Base-by-base conservation (phyloP, 2,888 invertebrate species). In the Exephanes ischioxanthus region DNA sequence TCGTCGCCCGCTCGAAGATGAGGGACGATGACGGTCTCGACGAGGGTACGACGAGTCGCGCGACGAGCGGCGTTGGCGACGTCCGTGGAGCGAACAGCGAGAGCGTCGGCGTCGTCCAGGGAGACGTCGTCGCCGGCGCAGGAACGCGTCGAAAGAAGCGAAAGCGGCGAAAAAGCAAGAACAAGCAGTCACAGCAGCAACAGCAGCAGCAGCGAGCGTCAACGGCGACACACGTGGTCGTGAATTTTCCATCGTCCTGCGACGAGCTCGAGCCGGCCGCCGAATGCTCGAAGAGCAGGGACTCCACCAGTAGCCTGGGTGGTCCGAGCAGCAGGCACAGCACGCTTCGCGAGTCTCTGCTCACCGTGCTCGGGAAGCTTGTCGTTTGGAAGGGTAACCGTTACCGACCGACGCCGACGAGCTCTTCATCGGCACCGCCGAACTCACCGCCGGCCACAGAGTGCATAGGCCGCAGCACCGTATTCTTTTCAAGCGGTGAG, bases 321-420 rank as follows among this genome's bases (percentile, higher is more conserved):
- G 94, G 93, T 70, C 84, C 88, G 61, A 91, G 91, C 83, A 90
- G 92, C 73, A 93, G 95, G 86, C 95, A 94, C 88, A 94, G 93
- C 85, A 94, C 94, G 81, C 91, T 96, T 90, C 95, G 96, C 90
- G 96, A 96, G 93, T 96, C 96, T 87, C 95, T 97, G 91, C 95
- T 96, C 90, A 95, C 95, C 87, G 95, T 96, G 91, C 95, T 96
- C 89, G 96, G 96, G 90, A 96, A 96, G 93, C 94, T 96, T 92
- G 96, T 96, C 92, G 93, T 94, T 76, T 95, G 95, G 95, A 94
- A 94, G 89, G 94, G 95, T 87, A 94, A 95, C 85, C 93, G 94
- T 88, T 95, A 92, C 86, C 91, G 94, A 58, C 92, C 92, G 66
- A 92, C 92, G 77, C 92, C 93, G 73, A 92, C 90, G 94, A 95